Base-by-base conservation (phyloP, 2,113 vertebrate species). In the Microtus ochrogaster region DNA sequence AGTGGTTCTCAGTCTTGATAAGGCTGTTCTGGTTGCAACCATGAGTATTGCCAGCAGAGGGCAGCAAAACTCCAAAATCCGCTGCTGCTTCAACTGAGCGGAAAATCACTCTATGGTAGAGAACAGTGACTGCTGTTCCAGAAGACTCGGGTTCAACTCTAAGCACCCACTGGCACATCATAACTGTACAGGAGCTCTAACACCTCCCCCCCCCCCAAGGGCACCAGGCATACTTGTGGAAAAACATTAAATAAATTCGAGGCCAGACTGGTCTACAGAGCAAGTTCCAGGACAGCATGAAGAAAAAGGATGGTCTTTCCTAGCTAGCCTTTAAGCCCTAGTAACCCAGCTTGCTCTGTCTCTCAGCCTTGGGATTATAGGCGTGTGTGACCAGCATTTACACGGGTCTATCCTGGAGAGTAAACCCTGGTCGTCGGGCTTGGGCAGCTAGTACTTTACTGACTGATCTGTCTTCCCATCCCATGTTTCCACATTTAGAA, bases 41-140 rank as follows among this genome's bases (percentile, higher is more conserved):
- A 41, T 91, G 78, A 17, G 5, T 79, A 30, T 76, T 44, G 24
- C 96, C 97, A 97, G 94, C 55, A 97, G 97, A 89, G 97, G 97
- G 97, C 97, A 93, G 96, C 94, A 97, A 36, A 92, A 22, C 92
- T 30, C 47, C 65, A 47, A 76, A 81, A 79, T 14, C 26, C 10
- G 63, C 44, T n/a, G 30, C 90, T 90, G 86, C 70, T 58, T 87
- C 58, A 22, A 12, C 89, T 16, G n/a, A 61, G 11, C 58, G 39
- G 79, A 90, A 95, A 58, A 74, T 11, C 41, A n/a, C 33, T 6
- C 9, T 2, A 17, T 2, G 22, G 24, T 41, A 55, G 36, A 73
- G 58, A 94, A 77, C 33, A 58, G 44, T 77, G 36, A 55, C 52
- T 30, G 58, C 58, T 28, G 14, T 9, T 52, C 58, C 39, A 63